A percentile compares a stretch with the other conserved stretches of the same genome.
phyloP scores from a whole-genome alignment of 1,140 invertebrate species.

The Cydia strobilella region DNA sequence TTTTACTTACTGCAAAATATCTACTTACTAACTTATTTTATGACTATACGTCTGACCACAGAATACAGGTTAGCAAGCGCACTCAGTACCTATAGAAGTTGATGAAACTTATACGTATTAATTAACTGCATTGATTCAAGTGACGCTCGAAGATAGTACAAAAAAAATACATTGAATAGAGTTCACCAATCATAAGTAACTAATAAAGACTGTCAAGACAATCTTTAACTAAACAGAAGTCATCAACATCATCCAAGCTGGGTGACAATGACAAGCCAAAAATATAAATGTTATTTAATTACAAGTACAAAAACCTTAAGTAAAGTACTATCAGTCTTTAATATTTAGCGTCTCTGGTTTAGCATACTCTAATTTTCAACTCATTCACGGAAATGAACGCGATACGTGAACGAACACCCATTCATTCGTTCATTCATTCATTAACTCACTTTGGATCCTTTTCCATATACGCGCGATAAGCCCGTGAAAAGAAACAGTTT shows the following conservation, averaged over 20 bases:
- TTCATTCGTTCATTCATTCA: conserved; percentile 57
- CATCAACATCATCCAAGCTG: too few relatives aligned
- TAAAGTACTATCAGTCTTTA: neutral
- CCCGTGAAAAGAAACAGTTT: conserved; percentile 28
- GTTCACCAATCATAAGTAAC: too few relatives aligned
- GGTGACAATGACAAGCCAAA: too few relatives aligned
- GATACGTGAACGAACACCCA: conserved; percentile 58
- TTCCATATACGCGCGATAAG: conserved; percentile 50
- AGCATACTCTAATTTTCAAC: conserved; percentile 11
- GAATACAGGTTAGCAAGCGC: neutral
- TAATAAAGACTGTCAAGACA: too few relatives aligned
- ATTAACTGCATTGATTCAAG: too few relatives aligned
- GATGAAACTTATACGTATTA: too few relatives aligned
- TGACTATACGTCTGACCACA: too few relatives aligned
- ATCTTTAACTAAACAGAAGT: too few relatives aligned
- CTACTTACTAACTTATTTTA: neutral
- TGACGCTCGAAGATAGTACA: too few relatives aligned
- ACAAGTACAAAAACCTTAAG: too few relatives aligned
- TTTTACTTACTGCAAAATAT: neutral
- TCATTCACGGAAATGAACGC: conserved; percentile 47
- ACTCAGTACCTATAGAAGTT: neutral
- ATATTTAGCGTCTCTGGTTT: neutral
- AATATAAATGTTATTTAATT: too few relatives aligned
- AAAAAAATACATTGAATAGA: too few relatives aligned
- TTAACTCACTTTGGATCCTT: conserved; percentile 44